Conservation (phyloP, 2,113 vertebrate species). For the Datnioides undecimradiatus region DNA sequence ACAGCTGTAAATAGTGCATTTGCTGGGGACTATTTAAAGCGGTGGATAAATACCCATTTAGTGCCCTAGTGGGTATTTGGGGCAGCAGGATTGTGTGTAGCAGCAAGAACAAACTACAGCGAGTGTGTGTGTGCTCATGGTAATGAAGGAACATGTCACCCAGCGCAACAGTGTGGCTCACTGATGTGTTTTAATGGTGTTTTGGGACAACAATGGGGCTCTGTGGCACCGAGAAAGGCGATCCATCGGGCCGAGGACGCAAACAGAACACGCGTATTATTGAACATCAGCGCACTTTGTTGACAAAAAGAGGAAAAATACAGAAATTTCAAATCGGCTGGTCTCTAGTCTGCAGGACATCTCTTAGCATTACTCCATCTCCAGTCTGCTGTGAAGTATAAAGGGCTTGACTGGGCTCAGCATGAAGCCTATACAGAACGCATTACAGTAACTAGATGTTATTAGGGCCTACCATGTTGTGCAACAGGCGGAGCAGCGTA, state of each 20-base stretch:
- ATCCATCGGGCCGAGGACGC: background rate
- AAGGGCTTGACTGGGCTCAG: constrained; percentile 18
- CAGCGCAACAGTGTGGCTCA: background rate
- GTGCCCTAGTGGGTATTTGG: background rate
- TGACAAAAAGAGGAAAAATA: background rate
- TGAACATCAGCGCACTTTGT: background rate
- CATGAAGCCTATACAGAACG: background rate
- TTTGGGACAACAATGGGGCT: background rate
- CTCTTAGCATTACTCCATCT: background rate
- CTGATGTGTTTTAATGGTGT: background rate
- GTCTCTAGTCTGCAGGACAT: background rate
- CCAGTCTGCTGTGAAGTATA: constrained; percentile 27
- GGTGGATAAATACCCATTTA: background rate
- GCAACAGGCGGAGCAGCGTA: constrained; percentile 31
- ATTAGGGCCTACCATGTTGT: constrained; percentile 42
- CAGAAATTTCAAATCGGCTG: background rate
- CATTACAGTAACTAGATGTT: constrained; percentile 33
- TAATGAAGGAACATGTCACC: background rate
- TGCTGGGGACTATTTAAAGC: background rate
- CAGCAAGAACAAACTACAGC: background rate
- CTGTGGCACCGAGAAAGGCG: background rate
- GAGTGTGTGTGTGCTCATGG: background rate
- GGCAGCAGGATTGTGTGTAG: background rate
- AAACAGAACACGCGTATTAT: background rate
- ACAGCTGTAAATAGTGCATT: background rate